A percentile compares a stretch with the other conserved stretches of the same genome.
phyloP scores from a whole-genome alignment of 2,797 vertebrate species.

The Onychomys arenicola region DNA sequence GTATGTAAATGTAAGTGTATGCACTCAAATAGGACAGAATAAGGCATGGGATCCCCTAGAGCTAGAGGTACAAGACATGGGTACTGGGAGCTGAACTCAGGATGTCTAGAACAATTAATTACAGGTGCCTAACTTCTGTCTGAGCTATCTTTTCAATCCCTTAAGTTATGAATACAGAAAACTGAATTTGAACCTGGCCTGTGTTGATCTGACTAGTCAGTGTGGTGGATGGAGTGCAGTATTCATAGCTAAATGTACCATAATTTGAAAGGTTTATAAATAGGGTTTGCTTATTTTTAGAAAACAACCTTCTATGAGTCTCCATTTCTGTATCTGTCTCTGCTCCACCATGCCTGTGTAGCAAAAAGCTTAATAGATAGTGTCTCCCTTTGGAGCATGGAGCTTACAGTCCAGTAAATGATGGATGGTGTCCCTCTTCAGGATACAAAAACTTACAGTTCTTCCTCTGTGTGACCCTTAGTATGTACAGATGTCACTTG shows the following conservation, averaged over 20 bases:
- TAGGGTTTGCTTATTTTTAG: not conserved
- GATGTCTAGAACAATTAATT: not conserved
- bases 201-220: not conserved
- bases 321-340: not conserved
- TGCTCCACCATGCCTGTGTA: not conserved
- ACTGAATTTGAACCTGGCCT: not conserved
- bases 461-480: not conserved
- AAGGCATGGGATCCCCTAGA: not conserved
- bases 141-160: not conserved
- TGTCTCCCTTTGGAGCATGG: not conserved
- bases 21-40: not conserved
- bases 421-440: not conserved
- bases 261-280: not conserved
- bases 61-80: not conserved
- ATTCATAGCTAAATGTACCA: not conserved
- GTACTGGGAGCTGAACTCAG: not conserved
- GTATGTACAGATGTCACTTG: not conserved
- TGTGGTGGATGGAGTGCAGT: not conserved
- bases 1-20: too few relatives aligned
- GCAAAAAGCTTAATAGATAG: constrained; percentile 2
- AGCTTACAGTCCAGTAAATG: not conserved
- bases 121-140: not conserved
- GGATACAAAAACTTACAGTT: not conserved
- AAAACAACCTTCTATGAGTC: not conserved
- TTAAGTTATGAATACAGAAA: not conserved